Evolutionary conservation across 2,888 invertebrate genomes (phyloP).

Genomic region (Rhamphomyia laevipes): DNA sequence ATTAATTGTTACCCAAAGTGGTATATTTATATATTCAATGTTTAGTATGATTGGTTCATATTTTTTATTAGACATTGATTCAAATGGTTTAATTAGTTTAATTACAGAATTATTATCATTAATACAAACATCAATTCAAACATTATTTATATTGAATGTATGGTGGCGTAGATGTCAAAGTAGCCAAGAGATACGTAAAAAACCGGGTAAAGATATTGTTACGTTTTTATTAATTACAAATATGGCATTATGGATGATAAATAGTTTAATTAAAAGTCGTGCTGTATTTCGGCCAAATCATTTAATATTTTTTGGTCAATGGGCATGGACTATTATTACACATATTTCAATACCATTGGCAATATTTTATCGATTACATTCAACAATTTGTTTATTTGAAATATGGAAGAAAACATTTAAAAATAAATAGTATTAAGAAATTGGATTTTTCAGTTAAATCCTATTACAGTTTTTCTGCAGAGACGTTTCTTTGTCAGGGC

Average conservation of each 20-base stretch:
- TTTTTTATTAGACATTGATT: conserved; percentile 33
- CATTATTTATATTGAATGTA: conserved; percentile 62
- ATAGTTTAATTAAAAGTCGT: conserved; percentile 71
- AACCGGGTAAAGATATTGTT: conserved; percentile 75
- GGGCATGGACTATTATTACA: conserved; percentile 86
- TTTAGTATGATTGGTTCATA: conserved; percentile 64
- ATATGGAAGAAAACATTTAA: conserved; percentile 88
- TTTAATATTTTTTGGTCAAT: conserved; percentile 68
- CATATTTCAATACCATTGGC: conserved; percentile 81
- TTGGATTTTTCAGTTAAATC: too few species aligned
- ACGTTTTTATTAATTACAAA: conserved; percentile 73
- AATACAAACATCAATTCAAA: conserved; percentile 66
- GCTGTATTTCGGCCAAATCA: conserved; percentile 75
- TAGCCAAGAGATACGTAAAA: conserved; percentile 55
- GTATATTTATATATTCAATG: conserved; percentile 78
- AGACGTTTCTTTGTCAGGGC: too few species aligned
- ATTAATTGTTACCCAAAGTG: conserved; percentile 75
- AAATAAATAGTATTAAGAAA: too few species aligned
- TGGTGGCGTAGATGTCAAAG: conserved; percentile 65
- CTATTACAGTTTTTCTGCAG: too few species aligned
- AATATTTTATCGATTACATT: conserved; percentile 83
- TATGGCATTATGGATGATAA: conserved; percentile 78
- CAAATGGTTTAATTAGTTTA: conserved; percentile 48
- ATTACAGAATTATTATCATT: conserved; percentile 62
- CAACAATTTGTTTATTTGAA: conserved; percentile 82